Conservation (phyloP, 2,888 invertebrate species). For the Tanaodytes sp. region DNA sequence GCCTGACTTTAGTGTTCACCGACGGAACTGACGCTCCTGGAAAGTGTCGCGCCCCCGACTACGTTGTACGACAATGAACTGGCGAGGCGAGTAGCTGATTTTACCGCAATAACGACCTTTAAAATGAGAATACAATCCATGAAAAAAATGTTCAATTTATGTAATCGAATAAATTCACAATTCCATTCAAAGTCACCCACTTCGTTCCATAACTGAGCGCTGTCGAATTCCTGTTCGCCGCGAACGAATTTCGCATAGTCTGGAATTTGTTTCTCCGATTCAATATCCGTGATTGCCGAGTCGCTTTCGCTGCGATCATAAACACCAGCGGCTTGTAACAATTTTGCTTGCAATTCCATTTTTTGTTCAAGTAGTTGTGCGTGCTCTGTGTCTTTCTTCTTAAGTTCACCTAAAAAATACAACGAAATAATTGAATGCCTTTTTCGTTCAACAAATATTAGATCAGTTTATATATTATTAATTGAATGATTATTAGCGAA, state of each 20-base stretch:
- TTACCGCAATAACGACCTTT: constrained; percentile 67
- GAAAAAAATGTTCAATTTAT: no score
- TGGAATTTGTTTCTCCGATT: constrained; percentile 72
- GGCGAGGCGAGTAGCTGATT: constrained; percentile 85
- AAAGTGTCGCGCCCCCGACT: constrained; percentile 83
- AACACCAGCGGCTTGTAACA: constrained; percentile 80
- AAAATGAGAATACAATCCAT: no score
- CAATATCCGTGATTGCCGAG: constrained; percentile 52
- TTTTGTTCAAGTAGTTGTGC: constrained; percentile 90
- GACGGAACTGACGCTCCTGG: constrained; percentile 93
- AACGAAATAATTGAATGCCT: not conserved
- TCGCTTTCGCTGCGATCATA: constrained; percentile 69
- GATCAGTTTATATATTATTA: no score
- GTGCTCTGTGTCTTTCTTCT: constrained; percentile 90
- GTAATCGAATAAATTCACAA: no score
- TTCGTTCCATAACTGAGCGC: constrained; percentile 86
- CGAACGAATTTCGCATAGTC: constrained; percentile 85
- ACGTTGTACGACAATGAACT: constrained; percentile 80
- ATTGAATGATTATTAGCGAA: no score
- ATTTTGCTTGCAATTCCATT: constrained; percentile 85
- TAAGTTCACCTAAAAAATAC: constrained; percentile 80
- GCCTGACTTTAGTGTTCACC: constrained; percentile 92
- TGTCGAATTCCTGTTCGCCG: constrained; percentile 80
- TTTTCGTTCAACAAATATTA: constrained; percentile 17
- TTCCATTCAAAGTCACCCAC: no score